These are phyloP conservation scores for Chrysomallon squamiferum DNA, from an alignment of 1,140 invertebrate genomes.

Conservation along the genomic window DNA sequence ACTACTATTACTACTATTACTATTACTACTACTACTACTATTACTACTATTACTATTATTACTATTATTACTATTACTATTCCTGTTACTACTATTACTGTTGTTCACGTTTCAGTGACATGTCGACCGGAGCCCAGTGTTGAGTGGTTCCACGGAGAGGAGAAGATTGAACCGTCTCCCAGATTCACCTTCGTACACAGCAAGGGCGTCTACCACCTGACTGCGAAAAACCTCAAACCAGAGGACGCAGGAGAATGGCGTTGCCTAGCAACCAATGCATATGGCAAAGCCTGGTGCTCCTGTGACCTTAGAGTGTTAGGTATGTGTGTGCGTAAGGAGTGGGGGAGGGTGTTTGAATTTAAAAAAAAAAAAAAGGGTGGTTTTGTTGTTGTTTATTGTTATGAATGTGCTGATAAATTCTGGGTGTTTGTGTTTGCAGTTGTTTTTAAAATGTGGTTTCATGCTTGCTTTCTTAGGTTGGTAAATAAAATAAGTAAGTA, in stretches of 20 bases:
- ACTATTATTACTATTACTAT: too few relatives aligned
- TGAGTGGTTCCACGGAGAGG: constrained; percentile 51
- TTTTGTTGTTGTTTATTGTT: neutral
- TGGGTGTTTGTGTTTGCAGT: neutral
- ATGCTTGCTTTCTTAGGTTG: too few relatives aligned
- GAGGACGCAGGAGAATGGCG: constrained; percentile 96
- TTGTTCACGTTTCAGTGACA: constrained; percentile 51
- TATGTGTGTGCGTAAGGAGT: constrained; percentile 51
- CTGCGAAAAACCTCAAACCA: constrained; percentile 91
- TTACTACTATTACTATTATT: too few relatives aligned
- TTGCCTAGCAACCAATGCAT: constrained; percentile 89
- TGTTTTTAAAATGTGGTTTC: neutral
- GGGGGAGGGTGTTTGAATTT: neutral
- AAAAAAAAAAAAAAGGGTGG: neutral
- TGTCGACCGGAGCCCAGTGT: constrained; percentile 53
- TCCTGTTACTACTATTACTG: too few relatives aligned
- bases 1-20: too few relatives aligned
- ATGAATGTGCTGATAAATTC: neutral
- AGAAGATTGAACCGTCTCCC: constrained; percentile 31
- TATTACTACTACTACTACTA: too few relatives aligned
- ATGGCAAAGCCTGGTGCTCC: constrained; percentile 92
- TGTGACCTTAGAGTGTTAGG: constrained; percentile 98
- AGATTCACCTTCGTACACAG: constrained; percentile 42
- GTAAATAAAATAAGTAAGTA: too few relatives aligned
- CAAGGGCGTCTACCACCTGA: constrained; percentile 85